Base-by-base conservation (phyloP, 2,797 vertebrate species). In the Coendou prehensilis region DNA sequence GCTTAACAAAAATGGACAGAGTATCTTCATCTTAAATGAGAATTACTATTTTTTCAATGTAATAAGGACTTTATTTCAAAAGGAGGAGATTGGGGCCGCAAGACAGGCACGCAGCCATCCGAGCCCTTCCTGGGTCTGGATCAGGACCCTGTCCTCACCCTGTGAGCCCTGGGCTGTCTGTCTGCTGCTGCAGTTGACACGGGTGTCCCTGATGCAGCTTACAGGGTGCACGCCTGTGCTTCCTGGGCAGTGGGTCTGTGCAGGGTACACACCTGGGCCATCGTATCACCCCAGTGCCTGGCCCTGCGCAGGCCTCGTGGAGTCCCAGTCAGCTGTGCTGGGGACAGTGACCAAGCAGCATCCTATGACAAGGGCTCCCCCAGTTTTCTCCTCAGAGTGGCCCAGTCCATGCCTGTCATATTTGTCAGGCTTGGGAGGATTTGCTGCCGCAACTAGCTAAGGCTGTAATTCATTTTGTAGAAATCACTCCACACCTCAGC, bases 251-350 rank as follows among this genome's bases (percentile, higher is more conserved):
- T 41, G 54, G 33, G 23, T 17, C 50, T 17, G 0, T 23, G 41
- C 9, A 28, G 45, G 18, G 17, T 0, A 9, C 11, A 6, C 0
- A 3, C 26, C 45, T 5, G 9, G 20, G 23, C 18, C 18, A 13
- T 50, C 22, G 41, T 11, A 0, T 56, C 45, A 54, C 20, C 4
- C 56, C 4, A 47, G n/a, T 15, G 33, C 5, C 50, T 78, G 10
- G 9, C 56, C 23, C 9, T 47, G 50, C 26, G 7, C 13, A 1
- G 52, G 47, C 30, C 26, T 28, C 47, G 8, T 22, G 8, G 2
- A 4, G 37, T 83, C 50, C 41, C 20, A 0, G 41, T 4, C 2
- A 5, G 30, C 17, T 45, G 13, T 15, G 5, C 80, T 20, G 4
- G 57, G 2, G 37, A 9, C 1, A 30, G 37, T 22, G 30, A 56